Conservation (phyloP, 2,797 vertebrate species). For the Coilia nasus region DNA sequence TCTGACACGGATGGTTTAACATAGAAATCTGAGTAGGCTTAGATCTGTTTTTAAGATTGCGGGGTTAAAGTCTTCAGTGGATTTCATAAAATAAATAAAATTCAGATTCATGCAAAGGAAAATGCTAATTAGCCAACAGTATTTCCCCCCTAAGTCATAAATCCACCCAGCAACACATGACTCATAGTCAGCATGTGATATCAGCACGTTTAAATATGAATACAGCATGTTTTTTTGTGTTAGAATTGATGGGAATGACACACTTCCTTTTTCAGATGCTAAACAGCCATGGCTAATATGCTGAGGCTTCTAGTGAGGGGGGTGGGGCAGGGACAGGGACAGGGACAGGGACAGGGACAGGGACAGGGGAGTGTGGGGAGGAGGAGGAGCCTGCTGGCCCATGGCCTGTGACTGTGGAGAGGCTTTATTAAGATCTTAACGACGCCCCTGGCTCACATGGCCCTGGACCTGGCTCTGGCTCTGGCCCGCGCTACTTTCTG, state of each 20-base stretch:
- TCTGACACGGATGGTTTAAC: background rate
- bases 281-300: background rate
- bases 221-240: background rate
- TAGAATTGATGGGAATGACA: background rate
- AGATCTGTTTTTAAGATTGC: background rate
- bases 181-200: background rate
- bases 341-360: no score
- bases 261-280: slow-evolving; percentile 11
- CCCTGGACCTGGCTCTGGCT: background rate
- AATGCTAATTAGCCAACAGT: background rate
- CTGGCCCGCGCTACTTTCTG: background rate
- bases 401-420: background rate
- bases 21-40: background rate
- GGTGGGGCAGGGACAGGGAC: no score
- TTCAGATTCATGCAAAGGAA: background rate
- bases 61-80: background rate
- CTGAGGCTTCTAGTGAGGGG: background rate
- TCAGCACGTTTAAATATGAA: slow-evolving; percentile 11
- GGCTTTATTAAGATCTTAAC: background rate
- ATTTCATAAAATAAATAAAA: background rate
- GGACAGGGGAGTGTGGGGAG: no score
- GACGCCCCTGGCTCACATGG: background rate
- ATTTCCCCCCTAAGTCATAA: slow-evolving; percentile 4
- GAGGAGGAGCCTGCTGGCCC: background rate
- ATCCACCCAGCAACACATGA: background rate